phyloP scores from a whole-genome alignment of 2,113 vertebrate species.

The Orycteropus afer region DNA sequence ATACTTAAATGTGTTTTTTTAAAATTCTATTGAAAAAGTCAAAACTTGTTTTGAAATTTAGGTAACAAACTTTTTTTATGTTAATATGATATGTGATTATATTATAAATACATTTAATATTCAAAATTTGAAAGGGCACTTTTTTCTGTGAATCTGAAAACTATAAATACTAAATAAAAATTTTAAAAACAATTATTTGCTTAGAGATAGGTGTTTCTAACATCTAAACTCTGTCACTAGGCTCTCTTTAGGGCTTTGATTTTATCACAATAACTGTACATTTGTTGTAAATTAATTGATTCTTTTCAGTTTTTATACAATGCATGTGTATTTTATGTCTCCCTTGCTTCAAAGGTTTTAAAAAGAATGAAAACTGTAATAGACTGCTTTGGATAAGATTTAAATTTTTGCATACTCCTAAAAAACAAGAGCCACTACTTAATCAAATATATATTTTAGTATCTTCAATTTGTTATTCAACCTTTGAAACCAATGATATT shows the following conservation, averaged over 20 bases:
- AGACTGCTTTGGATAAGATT: constrained; percentile 51
- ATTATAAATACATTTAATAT: not conserved
- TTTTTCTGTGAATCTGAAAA: not conserved
- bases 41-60: not conserved
- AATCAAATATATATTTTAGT: constrained; percentile 59
- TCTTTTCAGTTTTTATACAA: constrained; percentile 59
- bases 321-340: constrained; percentile 40
- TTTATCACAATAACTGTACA: not conserved
- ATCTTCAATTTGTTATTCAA: not conserved
- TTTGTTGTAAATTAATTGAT: constrained; percentile 58
- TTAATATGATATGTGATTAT: not conserved
- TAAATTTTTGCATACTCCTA: constrained; percentile 56
- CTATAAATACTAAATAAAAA: not conserved
- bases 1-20: not conserved
- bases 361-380: constrained; percentile 52
- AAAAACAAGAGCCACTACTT: constrained; percentile 54
- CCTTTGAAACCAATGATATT: constrained; percentile 18
- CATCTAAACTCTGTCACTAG: not conserved
- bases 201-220: not conserved
- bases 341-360: not conserved
- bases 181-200: not conserved
- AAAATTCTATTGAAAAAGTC: not conserved
- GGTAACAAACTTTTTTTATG: not conserved
- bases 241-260: not conserved
- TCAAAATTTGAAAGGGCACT: not conserved